These are phyloP conservation scores for Neoarius graeffei DNA, from an alignment of 2,113 vertebrate genomes.

Conservation along the genomic window DNA sequence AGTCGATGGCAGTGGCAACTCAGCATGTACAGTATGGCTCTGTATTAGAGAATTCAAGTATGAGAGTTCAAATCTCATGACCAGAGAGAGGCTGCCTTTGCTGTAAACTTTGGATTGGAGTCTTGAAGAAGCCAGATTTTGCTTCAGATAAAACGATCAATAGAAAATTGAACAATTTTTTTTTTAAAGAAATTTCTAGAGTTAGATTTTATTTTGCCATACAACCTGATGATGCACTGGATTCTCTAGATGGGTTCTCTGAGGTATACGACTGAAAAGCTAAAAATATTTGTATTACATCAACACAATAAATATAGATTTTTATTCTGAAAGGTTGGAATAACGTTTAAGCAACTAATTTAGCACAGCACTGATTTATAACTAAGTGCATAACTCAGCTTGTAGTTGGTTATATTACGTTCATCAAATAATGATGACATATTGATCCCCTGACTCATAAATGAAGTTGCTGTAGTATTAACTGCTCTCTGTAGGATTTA, in stretches of 20 bases:
- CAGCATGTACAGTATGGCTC: background rate
- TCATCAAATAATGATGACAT: conserved; percentile 9
- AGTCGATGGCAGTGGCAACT: background rate
- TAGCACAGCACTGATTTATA: background rate
- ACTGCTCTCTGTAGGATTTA: conserved; percentile 21
- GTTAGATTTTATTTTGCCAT: background rate
- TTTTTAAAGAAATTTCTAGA: conserved; percentile 3
- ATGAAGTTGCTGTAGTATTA: conserved; percentile 12
- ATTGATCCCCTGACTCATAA: conserved; percentile 26
- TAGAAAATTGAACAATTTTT: background rate
- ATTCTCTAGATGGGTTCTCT: background rate
- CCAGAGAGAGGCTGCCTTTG: background rate
- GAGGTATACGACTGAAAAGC: background rate
- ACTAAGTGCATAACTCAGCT: background rate
- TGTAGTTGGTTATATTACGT: background rate
- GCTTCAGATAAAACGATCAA: background rate
- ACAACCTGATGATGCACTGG: background rate
- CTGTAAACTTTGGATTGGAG: background rate
- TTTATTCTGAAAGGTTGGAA: background rate
- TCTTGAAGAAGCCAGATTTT: background rate
- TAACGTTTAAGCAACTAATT: background rate
- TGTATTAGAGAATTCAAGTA: background rate
- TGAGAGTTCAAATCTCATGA: background rate
- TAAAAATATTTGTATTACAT: background rate
- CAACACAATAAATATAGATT: background rate